Percentiles rank a stretch among this genome's conserved stretches.
phyloP scores from a whole-genome alignment of 1,140 invertebrate genomes.

The Sitobion miscanthi region DNA sequence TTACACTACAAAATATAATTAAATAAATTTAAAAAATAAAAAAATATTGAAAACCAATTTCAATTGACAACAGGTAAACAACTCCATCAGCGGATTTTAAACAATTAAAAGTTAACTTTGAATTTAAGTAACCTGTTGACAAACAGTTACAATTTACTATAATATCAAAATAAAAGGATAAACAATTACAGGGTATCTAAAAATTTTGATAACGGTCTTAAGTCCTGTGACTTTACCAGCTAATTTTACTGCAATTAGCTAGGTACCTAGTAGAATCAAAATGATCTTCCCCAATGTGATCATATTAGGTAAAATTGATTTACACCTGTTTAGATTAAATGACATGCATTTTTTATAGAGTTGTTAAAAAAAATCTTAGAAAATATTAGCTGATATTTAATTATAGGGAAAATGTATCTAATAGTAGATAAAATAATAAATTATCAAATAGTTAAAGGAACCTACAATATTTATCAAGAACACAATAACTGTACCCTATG shows the following conservation, averaged over 20 bases:
- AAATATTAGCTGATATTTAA: background rate
- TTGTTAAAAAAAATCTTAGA: background rate
- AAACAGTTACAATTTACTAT: background rate
- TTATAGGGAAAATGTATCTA: background rate
- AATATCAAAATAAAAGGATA: background rate
- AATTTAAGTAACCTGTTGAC: background rate
- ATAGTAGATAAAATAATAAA: background rate
- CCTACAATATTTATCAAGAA: background rate
- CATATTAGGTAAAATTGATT: background rate
- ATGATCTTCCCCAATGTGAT: too few species aligned
- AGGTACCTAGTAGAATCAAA: background rate
- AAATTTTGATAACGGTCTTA: background rate
- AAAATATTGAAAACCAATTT: too few species aligned
- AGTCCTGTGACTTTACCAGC: too few species aligned
- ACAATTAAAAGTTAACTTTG: background rate
- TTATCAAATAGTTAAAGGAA: background rate
- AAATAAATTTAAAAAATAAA: too few species aligned
- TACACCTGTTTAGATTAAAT: background rate
- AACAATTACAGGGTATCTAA: background rate
- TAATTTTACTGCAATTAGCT: background rate
- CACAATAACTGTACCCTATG: background rate
- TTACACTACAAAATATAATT: too few species aligned
- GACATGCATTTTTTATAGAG: background rate
- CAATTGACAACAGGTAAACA: too few species aligned
- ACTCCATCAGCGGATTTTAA: too few species aligned